Conservation (phyloP, 2,113 vertebrate genomes). For the Zosterops japonicus region DNA sequence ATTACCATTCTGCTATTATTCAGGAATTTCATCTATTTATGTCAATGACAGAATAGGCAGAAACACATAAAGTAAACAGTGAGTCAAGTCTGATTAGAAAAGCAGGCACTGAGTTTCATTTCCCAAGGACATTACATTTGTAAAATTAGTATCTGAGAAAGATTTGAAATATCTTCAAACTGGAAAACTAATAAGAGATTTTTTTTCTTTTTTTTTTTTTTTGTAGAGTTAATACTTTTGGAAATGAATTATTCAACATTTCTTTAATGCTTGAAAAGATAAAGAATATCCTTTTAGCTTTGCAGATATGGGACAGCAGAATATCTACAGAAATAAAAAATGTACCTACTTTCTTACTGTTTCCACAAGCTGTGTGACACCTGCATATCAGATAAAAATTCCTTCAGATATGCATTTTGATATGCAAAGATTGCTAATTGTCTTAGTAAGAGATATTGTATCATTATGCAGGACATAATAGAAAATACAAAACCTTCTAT, state of each 20-base stretch:
- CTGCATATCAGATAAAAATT: neutral
- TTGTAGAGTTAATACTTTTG: neutral
- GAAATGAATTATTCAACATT: constrained; percentile 40
- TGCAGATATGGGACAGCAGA: neutral
- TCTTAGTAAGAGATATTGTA: neutral
- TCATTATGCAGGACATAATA: neutral
- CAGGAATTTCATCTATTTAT: constrained; percentile 12
- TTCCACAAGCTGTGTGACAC: neutral
- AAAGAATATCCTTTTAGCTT: constrained; percentile 34
- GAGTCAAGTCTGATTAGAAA: neutral
- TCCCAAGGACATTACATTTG: constrained; percentile 7
- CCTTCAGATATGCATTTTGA: neutral
- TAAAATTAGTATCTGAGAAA: constrained; percentile 34
- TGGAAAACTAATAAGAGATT: neutral
- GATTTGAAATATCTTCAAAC: constrained; percentile 26
- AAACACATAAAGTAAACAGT: constrained; percentile 25
- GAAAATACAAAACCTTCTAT: neutral
- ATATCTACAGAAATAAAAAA: constrained; percentile 6
- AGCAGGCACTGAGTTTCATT: constrained; percentile 4
- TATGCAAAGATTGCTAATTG: constrained; percentile 6
- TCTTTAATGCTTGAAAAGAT: constrained; percentile 22
- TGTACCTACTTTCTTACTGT: neutral
- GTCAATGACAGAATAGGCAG: neutral
- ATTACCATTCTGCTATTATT: neutral
- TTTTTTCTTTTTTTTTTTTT: neutral